Evolutionary conservation across 1,140 invertebrate species (phyloP), one percentile per base, ranked within the genome.

Genomic region (Procambarus virginalis): DNA sequence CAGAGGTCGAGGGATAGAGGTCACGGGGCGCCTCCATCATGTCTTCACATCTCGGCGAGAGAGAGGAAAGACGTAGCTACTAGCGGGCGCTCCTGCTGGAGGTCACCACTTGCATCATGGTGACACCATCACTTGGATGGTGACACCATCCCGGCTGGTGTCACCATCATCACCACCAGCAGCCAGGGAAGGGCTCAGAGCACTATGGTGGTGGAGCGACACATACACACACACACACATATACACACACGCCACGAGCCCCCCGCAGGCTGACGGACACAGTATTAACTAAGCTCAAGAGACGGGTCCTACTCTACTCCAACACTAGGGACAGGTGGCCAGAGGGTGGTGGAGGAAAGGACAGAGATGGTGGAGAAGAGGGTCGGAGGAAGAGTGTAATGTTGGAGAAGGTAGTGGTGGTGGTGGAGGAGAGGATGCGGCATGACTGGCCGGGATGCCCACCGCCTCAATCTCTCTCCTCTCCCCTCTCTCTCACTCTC

Each of bases 401-500:
- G 80, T 64, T 64, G 80, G 60, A 82, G 80, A 48, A 82, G 80
- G 80, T 82, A 64, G 80, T 82, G 80, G 51, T 81, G 79, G 78
- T 79, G 78, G 79, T 81, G 51, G 80, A 82, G 80, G 58, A 68
- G 68, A 34, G 80, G 80, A 82, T 82, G 80, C 80, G 60, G 80
- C 80, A 82, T 82, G 80, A 82, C 80, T 82, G 80, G 80, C 60
- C 80, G 48, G 80, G 80, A 82, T 82, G 80, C 80, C 80, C 80
- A 82, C 58, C 80, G 58, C 48, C 80, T 82, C 80, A 68, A 64
- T 82, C 80, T 82, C 80, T 82, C 80, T 58, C 79, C 60, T 34
- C 46, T 34, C 46, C 79, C 3, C 22, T 45, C 80, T 82, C 80
- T 64, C 80, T 82, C 80, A 64, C 80, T 80, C 78, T 58, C 49